phyloP scores from a whole-genome alignment of 2,113 vertebrate genomes.

The Pterocles burchelli region DNA sequence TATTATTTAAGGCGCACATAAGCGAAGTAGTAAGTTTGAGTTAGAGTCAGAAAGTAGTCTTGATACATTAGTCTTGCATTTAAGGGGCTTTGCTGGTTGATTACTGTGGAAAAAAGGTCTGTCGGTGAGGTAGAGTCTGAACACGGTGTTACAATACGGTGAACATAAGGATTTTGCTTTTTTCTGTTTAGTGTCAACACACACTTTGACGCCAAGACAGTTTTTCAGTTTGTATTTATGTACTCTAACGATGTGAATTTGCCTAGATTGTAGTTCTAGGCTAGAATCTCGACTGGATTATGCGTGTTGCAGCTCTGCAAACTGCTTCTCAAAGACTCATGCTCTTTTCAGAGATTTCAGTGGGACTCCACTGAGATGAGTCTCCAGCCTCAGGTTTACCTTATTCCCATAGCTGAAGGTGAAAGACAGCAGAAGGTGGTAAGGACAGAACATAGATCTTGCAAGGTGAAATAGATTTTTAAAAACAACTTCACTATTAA shows the following conservation, averaged over 20 bases:
- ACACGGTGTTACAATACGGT: rapidly evolving
- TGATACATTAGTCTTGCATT: background rate
- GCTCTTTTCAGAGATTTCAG: background rate
- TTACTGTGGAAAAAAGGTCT: background rate
- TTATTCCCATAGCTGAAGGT: background rate
- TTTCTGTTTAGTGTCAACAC: background rate
- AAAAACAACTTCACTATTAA: background rate
- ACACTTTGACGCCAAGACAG: background rate
- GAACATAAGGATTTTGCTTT: background rate
- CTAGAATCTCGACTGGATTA: background rate
- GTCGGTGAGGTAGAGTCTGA: background rate
- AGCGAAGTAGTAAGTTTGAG: background rate
- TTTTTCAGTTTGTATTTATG: background rate
- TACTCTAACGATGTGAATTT: background rate
- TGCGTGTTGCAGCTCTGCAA: background rate
- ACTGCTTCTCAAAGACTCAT: rapidly evolving
- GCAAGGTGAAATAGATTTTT: background rate
- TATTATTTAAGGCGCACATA: rapidly evolving
- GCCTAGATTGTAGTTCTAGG: background rate
- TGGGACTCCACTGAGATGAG: rapidly evolving
- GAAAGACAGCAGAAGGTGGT: background rate
- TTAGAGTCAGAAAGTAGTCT: background rate
- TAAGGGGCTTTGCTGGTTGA: background rate
- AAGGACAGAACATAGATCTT: background rate
- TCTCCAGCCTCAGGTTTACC: background rate